Evolutionary conservation across 2,888 invertebrate genomes (phyloP), one percentile per base, ranked within the genome.

Genomic region (Hofmannophila pseudospretella): DNA sequence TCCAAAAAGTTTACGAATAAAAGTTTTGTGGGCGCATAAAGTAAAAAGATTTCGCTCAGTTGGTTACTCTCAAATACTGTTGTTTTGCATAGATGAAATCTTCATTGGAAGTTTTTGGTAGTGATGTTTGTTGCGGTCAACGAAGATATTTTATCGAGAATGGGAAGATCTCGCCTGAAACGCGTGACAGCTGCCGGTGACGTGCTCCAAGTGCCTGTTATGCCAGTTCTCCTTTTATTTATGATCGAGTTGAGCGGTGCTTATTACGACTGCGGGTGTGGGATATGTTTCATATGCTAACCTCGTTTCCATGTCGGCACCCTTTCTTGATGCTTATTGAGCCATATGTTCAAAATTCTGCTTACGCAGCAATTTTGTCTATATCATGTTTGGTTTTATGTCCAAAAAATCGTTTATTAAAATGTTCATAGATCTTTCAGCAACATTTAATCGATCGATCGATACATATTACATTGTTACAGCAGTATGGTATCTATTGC

Each of bases 191-290:
- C 76, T 82, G 81, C 50, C 60, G 58, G 57, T 77, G 82, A 79
- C 77, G 77, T 66, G 63, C 58, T 66, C 59, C 64, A 62, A 71
- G 64, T 60, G 69, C 58, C 70, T 69, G 69, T 75, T 70, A 72
- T 70, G 68, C 66, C 65, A 50, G 57, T 57, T 69, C 58, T 65
- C 71, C 67, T 75, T 78, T 84, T 82, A 82, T 82, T 82, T 81
- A 81, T 77, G 77, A 72, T 66, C 68, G 60, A 73, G 70, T 78
- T 77, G 73, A 78, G 68, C 71, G 68, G 63, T 68, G 71, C 76
- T 79, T 80, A 81, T 78, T 81, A 73, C 76, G 63, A 63, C 61
- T 74, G 66, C 51, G 67, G 66, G 64, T 57, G 56, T 58, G 61
- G 58, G 66, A 72, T 67, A 71, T 74, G 73, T 71, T 76, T 75